These are phyloP conservation scores for Ischnura elegans DNA, from an alignment of 2,888 invertebrate genomes.

Conservation along the genomic window DNA sequence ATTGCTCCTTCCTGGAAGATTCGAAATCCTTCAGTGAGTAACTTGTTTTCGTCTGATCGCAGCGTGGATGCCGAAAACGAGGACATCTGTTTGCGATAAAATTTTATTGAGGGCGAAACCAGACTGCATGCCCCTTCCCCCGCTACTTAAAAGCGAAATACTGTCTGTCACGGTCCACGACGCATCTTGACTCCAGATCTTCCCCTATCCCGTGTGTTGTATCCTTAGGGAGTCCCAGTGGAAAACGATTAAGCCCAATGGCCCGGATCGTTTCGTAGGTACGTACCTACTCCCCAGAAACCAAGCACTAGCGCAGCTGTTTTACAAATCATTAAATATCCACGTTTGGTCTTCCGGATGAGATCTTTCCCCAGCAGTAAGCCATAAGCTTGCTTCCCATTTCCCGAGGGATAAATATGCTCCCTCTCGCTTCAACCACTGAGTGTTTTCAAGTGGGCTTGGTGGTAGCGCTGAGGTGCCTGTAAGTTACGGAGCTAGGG, in stretches of 20 bases:
- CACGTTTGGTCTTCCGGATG: neutral
- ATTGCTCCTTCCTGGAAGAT: neutral
- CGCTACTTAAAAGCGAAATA: neutral
- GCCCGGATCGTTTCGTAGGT: neutral
- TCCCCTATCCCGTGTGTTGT: neutral
- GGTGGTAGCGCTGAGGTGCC: neutral
- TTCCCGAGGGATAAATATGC: neutral
- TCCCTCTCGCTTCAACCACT: neutral
- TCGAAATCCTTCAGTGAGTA: neutral
- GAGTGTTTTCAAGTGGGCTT: neutral
- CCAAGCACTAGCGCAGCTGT: neutral
- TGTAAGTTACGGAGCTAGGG: neutral
- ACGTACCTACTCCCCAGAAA: neutral
- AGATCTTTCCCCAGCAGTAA: neutral
- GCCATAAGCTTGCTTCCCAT: neutral
- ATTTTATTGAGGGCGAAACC: neutral
- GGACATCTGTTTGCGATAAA: neutral
- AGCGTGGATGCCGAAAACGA: neutral
- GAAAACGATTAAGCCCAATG: neutral
- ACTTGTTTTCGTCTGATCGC: neutral
- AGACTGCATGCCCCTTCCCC: neutral
- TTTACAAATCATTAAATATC: slow-evolving; percentile 35
- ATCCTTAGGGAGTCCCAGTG: neutral
- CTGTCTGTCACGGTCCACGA: neutral
- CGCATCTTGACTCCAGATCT: slow-evolving; percentile 24